Evolutionary conservation across 2,113 vertebrate species (phyloP).

Genomic region (Tupaia tana): DNA sequence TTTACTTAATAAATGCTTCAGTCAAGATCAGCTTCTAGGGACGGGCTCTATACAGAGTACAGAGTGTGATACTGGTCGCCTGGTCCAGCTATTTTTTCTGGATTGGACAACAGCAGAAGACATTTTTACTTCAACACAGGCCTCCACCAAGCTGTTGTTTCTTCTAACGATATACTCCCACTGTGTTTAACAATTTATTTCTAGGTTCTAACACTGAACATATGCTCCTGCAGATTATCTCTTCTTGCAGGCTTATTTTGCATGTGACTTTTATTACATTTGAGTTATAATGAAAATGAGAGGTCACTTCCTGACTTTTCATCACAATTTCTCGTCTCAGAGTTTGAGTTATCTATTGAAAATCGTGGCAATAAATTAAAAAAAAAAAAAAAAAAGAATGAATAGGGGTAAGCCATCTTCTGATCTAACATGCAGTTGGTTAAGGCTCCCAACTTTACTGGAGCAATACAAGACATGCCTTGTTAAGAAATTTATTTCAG

Average conservation of each 20-base stretch:
- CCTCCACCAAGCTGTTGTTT: not conserved
- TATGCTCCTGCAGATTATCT: constrained; percentile 4
- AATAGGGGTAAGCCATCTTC: constrained; percentile 24
- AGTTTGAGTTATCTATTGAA: not conserved
- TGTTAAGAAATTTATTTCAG: constrained; percentile 52
- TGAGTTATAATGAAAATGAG: constrained; percentile 44
- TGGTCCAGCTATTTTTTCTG: not conserved
- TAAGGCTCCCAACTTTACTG: constrained; percentile 9
- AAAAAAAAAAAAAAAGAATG: not conserved
- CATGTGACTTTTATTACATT: constrained; percentile 41
- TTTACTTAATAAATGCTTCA: not conserved
- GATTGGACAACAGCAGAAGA: not conserved
- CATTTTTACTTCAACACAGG: not conserved
- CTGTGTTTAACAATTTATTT: constrained; percentile 54
- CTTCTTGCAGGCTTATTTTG: constrained; percentile 48
- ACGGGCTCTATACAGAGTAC: accelerated
- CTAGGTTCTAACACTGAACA: constrained; percentile 62
- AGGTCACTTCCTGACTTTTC: constrained; percentile 52
- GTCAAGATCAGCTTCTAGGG: not conserved
- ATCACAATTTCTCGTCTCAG: constrained; percentile 24
- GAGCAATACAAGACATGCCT: constrained; percentile 43
- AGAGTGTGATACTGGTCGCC: not conserved
- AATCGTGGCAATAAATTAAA: constrained; percentile 19
- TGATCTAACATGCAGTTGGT: not conserved
- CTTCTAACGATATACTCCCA: constrained; percentile 5